These are phyloP conservation scores for Myiotriccus ornatus DNA, from an alignment of 2,797 vertebrate species.

Conservation along the genomic window DNA sequence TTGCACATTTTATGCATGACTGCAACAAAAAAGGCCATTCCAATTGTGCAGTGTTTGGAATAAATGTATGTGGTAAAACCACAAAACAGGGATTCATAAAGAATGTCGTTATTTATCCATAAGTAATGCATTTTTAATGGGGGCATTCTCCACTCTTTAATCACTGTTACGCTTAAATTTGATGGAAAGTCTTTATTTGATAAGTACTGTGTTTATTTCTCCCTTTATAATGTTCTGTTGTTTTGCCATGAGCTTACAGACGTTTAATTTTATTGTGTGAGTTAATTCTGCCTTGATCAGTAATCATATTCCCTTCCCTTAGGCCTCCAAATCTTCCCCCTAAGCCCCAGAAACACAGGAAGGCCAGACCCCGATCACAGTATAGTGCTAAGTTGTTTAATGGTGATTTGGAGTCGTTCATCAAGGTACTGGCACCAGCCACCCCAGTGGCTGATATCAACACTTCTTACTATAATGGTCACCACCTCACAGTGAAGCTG, in stretches of 20 bases:
- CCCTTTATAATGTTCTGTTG: background rate
- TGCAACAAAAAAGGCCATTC: background rate
- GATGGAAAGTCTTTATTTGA: background rate
- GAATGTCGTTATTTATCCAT: background rate
- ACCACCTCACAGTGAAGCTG: constrained; percentile 56
- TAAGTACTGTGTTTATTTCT: constrained; percentile 7
- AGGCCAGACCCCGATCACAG: constrained; percentile 88
- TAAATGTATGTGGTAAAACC: background rate
- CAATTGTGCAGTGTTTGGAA: background rate
- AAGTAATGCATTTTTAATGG: background rate
- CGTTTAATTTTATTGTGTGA: constrained; percentile 61
- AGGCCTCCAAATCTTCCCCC: constrained; percentile 90
- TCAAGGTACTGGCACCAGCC: constrained; percentile 87
- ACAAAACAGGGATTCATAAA: background rate
- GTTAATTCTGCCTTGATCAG: constrained; percentile 70
- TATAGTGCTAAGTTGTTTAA: constrained; percentile 97
- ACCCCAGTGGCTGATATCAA: constrained; percentile 70
- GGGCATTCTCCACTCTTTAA: background rate
- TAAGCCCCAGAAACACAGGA: constrained; percentile 89
- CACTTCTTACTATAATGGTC: constrained; percentile 74
- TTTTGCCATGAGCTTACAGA: constrained; percentile 50
- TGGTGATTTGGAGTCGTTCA: constrained; percentile 94
- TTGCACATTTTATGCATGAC: background rate
- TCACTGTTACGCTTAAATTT: background rate
- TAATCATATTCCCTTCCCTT: constrained; percentile 79